Percentiles rank a stretch among this genome's conserved stretches.
phyloP scores from a whole-genome alignment of 2,797 vertebrate species.

The Neomorphus geoffroyi region DNA sequence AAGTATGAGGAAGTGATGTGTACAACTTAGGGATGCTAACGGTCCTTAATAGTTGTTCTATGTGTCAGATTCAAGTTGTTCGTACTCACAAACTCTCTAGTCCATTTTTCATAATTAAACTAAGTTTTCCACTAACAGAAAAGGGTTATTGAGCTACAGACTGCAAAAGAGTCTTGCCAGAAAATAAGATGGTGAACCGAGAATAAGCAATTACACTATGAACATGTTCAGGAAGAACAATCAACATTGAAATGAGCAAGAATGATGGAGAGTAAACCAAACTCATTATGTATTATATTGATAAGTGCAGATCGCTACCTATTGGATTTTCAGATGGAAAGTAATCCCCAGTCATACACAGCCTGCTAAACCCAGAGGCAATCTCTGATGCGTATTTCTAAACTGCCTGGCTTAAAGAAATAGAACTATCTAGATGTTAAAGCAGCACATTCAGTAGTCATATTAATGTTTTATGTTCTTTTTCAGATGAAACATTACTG shows the following conservation, averaged over 20 bases:
- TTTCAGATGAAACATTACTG: not conserved
- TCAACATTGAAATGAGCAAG: not conserved
- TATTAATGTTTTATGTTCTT: fast-evolving
- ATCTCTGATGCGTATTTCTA: fast-evolving
- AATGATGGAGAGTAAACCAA: not conserved
- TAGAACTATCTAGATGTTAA: not conserved
- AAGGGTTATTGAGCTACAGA: not conserved
- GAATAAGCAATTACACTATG: not conserved
- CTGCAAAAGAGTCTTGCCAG: not conserved
- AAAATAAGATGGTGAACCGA: not conserved
- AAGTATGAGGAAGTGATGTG: not conserved
- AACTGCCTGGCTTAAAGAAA: not conserved
- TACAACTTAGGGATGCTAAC: not conserved
- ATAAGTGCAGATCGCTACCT: not conserved
- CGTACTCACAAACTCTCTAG: not conserved
- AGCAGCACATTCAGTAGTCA: not conserved
- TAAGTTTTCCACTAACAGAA: not conserved
- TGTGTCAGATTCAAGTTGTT: not conserved
- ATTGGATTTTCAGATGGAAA: not conserved
- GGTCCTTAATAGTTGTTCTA: not conserved
- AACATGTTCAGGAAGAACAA: not conserved
- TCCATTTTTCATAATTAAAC: not conserved
- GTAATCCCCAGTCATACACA: not conserved
- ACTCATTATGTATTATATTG: not conserved
- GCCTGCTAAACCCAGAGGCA: not conserved